Evolutionary conservation across 2,797 vertebrate species (phyloP).

Genomic region (Macroramphosus scolopax): DNA sequence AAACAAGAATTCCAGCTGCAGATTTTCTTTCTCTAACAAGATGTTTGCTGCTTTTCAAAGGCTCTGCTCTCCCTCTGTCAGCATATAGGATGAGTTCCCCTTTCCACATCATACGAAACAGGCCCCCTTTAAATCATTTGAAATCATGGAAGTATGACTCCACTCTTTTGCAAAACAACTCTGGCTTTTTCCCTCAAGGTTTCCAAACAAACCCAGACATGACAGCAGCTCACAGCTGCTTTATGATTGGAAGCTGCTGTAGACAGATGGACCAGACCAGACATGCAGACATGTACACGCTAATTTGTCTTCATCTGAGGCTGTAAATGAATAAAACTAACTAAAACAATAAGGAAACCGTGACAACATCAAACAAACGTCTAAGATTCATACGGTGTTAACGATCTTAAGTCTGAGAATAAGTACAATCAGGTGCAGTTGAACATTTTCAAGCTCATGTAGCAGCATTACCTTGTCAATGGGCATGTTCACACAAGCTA

Average conservation of each 20-base stretch:
- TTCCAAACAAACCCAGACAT: conserved; percentile 62
- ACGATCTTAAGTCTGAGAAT: too few species aligned
- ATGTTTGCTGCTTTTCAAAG: conserved; percentile 45
- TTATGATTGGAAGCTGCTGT: conserved; percentile 47
- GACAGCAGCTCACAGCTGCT: conserved; percentile 70
- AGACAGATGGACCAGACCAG: conserved; percentile 7
- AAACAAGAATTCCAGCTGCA: conserved; percentile 6
- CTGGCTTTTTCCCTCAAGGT: conserved; percentile 57
- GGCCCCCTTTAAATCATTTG: conserved; percentile 56
- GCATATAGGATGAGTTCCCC: conserved; percentile 48
- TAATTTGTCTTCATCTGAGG: conserved; percentile 8
- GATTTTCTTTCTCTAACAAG: conserved; percentile 33
- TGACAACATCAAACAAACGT: too few species aligned
- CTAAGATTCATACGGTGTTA: too few species aligned
- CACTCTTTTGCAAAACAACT: conserved; percentile 59
- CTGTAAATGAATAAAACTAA: conserved; percentile 1
- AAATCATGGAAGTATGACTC: conserved; percentile 67
- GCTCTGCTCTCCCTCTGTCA: conserved; percentile 53
- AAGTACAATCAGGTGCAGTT: conserved; percentile 1
- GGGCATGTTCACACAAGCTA: too few species aligned
- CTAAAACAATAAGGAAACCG: not conserved
- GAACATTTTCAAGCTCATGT: too few species aligned
- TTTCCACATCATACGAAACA: conserved; percentile 42
- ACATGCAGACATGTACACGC: too few species aligned
- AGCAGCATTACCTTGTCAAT: not conserved